Conservation (phyloP, 2,113 vertebrate species). For the Nymphicus hollandicus region DNA sequence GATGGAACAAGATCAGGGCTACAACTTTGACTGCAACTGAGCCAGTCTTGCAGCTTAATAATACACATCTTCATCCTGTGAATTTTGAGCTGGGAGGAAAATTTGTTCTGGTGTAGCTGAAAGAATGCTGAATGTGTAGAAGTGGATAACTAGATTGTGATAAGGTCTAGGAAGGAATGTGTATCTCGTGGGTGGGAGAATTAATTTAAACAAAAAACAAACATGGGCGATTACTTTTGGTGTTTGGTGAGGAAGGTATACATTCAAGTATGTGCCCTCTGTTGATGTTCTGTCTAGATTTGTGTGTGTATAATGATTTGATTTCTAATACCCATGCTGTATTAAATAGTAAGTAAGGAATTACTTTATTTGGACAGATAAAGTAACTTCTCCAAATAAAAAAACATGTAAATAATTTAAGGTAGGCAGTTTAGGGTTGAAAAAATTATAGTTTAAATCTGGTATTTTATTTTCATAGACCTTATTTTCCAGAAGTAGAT, state of each 20-base stretch:
- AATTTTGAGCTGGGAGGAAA: not conserved
- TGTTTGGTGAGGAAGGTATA: not conserved
- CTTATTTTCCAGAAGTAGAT: not conserved
- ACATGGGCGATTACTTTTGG: not conserved
- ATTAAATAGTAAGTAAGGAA: not conserved
- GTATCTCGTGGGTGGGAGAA: fast-evolving
- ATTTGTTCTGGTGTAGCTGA: not conserved
- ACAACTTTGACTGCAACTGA: not conserved
- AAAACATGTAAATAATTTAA: not conserved
- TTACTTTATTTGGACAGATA: not conserved
- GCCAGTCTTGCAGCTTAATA: not conserved
- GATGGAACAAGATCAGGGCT: not conserved
- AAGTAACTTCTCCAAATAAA: not conserved
- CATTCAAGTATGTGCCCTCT: fast-evolving
- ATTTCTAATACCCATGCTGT: not conserved
- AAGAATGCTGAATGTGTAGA: not conserved
- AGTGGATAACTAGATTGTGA: not conserved
- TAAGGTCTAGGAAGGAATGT: not conserved
- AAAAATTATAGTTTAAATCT: not conserved
- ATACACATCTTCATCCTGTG: fast-evolving
- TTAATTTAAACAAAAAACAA: not conserved
- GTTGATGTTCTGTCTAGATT: not conserved
- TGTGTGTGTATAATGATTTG: not conserved
- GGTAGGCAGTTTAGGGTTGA: not conserved
- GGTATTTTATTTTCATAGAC: not conserved